Conservation (phyloP, 2,797 vertebrate species). For the Labeo calbasu region DNA sequence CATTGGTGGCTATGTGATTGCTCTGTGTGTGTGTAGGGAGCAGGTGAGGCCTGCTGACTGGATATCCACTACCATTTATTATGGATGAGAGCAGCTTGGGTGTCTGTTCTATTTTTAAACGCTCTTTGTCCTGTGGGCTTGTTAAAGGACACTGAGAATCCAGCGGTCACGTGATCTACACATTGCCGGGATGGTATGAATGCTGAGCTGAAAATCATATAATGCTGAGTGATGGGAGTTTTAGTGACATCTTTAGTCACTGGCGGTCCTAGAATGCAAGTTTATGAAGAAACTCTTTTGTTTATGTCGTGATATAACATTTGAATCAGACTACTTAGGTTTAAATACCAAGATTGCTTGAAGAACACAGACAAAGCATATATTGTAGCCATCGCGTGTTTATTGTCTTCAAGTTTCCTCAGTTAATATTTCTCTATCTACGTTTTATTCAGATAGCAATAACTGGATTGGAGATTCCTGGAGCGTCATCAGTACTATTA, state of each 20-base stretch:
- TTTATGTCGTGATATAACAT: background rate
- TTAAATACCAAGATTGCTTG: background rate
- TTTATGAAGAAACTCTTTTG: background rate
- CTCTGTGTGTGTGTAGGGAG: constrained; percentile 26
- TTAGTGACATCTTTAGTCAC: constrained; percentile 20
- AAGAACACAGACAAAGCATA: no score
- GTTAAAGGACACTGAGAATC: constrained; percentile 56
- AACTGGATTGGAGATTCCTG: no score
- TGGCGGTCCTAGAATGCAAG: background rate
- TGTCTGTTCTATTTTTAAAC: constrained; percentile 76
- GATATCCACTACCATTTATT: constrained; percentile 69
- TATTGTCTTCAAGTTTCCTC: no score
- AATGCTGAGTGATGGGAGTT: constrained; percentile 15
- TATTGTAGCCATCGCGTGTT: no score
- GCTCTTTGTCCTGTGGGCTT: constrained; percentile 63
- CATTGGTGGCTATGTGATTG: constrained; percentile 7
- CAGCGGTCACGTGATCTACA: constrained; percentile 37
- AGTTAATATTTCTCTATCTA: no score
- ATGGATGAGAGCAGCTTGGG: constrained; percentile 72
- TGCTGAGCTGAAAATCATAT: constrained; percentile 17
- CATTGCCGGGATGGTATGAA: constrained; percentile 19
- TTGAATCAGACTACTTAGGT: background rate
- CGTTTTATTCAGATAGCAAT: no score
- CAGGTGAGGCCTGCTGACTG: constrained; percentile 58
- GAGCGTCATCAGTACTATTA: no score